Conservation (phyloP, 2,797 vertebrate genomes). For the Hemitrygon akajei region DNA sequence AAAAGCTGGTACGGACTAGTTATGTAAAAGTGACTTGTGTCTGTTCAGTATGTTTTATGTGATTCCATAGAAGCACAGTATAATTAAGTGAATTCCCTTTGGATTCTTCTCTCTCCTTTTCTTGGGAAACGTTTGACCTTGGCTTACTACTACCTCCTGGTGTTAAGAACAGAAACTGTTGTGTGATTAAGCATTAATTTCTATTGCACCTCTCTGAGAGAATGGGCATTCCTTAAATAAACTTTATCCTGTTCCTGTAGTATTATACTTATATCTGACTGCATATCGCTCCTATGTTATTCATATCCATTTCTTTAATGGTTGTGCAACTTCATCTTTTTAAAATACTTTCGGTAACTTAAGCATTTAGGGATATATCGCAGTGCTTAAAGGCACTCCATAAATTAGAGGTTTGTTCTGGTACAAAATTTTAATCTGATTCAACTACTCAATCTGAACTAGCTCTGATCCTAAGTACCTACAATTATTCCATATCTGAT, state of each 20-base stretch:
- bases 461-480: no score
- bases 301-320: background rate
- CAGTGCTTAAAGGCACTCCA: background rate
- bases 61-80: no score
- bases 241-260: background rate
- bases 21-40: no score
- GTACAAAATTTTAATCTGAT: no score
- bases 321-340: no score
- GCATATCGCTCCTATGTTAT: background rate
- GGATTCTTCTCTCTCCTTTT: background rate
- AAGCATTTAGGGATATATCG: background rate
- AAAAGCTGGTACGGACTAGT: no score
- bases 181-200: background rate
- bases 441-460: no score
- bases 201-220: background rate
- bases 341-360: background rate
- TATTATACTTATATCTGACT: background rate
- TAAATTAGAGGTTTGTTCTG: background rate
- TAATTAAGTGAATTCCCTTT: background rate
- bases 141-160: background rate
- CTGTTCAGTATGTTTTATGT: no score
- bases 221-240: background rate
- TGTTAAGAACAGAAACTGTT: background rate
- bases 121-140: background rate
- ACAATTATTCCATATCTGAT: no score